Base-by-base conservation (phyloP, 2,888 invertebrate species). In the Heliconius ethilla region DNA sequence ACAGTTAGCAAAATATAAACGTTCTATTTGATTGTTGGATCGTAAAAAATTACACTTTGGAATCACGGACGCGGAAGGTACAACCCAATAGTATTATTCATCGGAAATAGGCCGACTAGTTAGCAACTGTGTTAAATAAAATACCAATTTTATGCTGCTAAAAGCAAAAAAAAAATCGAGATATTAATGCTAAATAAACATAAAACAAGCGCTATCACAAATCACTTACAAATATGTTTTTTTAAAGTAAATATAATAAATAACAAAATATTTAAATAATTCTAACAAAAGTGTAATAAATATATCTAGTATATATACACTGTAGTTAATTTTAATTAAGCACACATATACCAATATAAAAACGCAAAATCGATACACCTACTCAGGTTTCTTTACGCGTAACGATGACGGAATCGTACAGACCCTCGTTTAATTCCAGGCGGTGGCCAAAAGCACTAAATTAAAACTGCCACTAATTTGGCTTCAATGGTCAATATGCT, bases 21-120 rank as follows among this genome's bases (percentile, higher is more conserved):
- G 70, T 73, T n/a, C 51, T 33, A 51, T 55, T 13, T 25, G 25
- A 69, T 69, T 69, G 11, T 33, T 18, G 29, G 18, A 29, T 70
- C 67, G 62, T 72, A 73, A 75, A 73, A 79, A 70, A 76, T 25
- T 65, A 70, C 63, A 70, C 73, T 76, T 77, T 76, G 66, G 69
- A 76, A 13, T 70, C 70, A 51, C 11, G 70, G 29, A 22, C 55
- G 70, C 33, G 55, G 55, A 33, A 70, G 33, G 22, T 55, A 29
- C 11, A 29, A 18, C 1, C n/a, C 40, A 25, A 40, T 5, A 69
- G 25, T 37, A 40, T 40, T 25, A 40, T 69, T 69, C 40, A 45
- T 15, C 13, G 45, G 2, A 69, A 69, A 45, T 40, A 7, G 40
- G 40, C 67, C 25, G 25, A 7, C 69, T 40, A 37, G 15, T 67